These are phyloP conservation scores for Heliconius cydno DNA, from an alignment of 2,888 invertebrate species.

Conservation along the genomic window DNA sequence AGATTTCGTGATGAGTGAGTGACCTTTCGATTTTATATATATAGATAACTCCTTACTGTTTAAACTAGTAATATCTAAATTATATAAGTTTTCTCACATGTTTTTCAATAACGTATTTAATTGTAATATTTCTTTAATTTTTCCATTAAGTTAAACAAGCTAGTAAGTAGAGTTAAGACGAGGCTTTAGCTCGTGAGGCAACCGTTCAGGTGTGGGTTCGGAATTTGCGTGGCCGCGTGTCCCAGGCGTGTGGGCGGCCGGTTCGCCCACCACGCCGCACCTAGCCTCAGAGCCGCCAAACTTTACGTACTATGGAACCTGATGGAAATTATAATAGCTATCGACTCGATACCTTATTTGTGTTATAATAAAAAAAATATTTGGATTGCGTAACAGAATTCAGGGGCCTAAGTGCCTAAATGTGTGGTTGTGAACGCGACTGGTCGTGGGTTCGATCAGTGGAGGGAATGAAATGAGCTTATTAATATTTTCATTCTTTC, in stretches of 20 bases:
- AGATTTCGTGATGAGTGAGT: too few species aligned
- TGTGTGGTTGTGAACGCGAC: too few species aligned
- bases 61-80: not conserved
- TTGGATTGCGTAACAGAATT: not conserved
- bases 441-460: too few species aligned
- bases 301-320: conserved; percentile 33
- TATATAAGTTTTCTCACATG: not conserved
- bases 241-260: conserved; percentile 64
- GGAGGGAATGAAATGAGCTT: too few species aligned
- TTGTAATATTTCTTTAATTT: not conserved
- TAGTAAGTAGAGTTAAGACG: conserved; percentile 26
- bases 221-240: conserved; percentile 69
- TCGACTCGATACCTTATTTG: not conserved
- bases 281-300: conserved; percentile 64
- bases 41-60: not conserved
- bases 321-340: not conserved
- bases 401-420: too few species aligned
- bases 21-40: too few species aligned
- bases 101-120: not conserved
- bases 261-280: conserved; percentile 74
- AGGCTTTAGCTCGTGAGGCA: conserved; percentile 39
- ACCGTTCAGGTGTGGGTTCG: conserved; percentile 60
- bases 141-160: conserved; percentile 7
- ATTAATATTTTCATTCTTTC: too few species aligned
- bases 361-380: not conserved